These are phyloP conservation scores for Mantis religiosa DNA, from an alignment of 2,888 invertebrate species.

Conservation along the genomic window DNA sequence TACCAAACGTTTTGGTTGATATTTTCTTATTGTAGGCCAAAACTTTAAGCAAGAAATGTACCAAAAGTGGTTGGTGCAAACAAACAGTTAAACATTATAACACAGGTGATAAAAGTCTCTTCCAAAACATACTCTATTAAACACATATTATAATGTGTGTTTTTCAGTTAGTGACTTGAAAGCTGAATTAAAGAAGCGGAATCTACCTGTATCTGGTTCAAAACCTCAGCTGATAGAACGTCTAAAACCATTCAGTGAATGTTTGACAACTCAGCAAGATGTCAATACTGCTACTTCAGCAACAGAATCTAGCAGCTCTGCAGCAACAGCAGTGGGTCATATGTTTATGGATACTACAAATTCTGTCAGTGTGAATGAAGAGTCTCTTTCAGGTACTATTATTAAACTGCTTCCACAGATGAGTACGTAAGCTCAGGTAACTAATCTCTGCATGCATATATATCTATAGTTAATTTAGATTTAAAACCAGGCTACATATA, in stretches of 20 bases:
- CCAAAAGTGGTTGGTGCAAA: too few relatives aligned
- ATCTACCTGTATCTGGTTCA: constrained; percentile 91
- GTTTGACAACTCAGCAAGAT: constrained; percentile 16
- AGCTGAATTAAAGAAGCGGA: constrained; percentile 88
- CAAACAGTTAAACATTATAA: too few relatives aligned
- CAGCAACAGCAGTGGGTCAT: constrained; percentile 45
- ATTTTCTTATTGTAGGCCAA: too few relatives aligned
- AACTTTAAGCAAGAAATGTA: too few relatives aligned
- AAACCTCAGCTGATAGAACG: constrained; percentile 93
- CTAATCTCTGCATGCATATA: too few relatives aligned
- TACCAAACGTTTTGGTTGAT: too few relatives aligned
- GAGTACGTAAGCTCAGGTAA: too few relatives aligned
- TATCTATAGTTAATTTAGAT: too few relatives aligned
- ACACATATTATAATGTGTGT: constrained; percentile 16
- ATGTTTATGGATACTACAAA: constrained; percentile 46
- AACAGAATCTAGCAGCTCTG: constrained; percentile 8
- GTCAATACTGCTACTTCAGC: background rate
- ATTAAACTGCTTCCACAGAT: too few relatives aligned
- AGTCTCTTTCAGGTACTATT: constrained; percentile 34
- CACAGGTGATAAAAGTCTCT: too few relatives aligned
- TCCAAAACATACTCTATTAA: too few relatives aligned
- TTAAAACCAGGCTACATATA: too few relatives aligned
- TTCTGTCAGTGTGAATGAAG: constrained; percentile 28
- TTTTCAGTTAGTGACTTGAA: constrained; percentile 79
- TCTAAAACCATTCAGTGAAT: constrained; percentile 55